These are phyloP conservation scores for Cinclus mexicanus DNA, from an alignment of 2,113 vertebrate genomes.

Conservation along the genomic window DNA sequence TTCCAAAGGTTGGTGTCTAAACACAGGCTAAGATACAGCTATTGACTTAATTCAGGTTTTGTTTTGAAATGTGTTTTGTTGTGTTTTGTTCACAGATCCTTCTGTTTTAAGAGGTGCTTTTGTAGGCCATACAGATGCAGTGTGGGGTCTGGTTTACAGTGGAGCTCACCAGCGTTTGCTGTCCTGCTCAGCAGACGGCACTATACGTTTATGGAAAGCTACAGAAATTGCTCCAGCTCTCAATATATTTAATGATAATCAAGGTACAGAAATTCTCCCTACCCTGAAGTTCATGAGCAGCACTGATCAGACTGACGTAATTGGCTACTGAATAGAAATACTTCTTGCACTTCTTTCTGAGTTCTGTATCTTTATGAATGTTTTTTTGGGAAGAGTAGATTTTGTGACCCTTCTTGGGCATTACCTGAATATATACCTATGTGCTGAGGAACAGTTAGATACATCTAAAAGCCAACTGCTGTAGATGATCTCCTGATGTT, in stretches of 20 bases:
- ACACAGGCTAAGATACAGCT: background rate
- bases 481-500: background rate
- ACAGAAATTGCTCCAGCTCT: slow-evolving; percentile 85
- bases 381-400: background rate
- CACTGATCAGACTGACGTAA: background rate
- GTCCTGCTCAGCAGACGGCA: slow-evolving; percentile 96
- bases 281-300: background rate
- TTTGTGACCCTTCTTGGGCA: background rate
- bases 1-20: background rate
- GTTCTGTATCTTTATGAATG: background rate
- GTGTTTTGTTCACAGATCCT: slow-evolving; percentile 78
- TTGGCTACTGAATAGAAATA: background rate
- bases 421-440: background rate
- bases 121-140: slow-evolving; percentile 89
- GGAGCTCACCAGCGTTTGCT: slow-evolving; percentile 89
- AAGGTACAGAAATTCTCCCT: slow-evolving; percentile 75
- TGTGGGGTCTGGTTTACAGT: slow-evolving; percentile 95
- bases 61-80: background rate
- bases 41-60: background rate
- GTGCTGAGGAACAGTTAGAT: fast-evolving
- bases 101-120: slow-evolving; percentile 88
- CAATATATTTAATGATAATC: slow-evolving; percentile 89
- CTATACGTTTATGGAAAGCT: slow-evolving; percentile 91
- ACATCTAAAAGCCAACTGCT: background rate
- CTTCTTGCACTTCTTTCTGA: background rate